Evolutionary conservation across 2,888 invertebrate species (phyloP).

Genomic region (Sussaba pulchella): DNA sequence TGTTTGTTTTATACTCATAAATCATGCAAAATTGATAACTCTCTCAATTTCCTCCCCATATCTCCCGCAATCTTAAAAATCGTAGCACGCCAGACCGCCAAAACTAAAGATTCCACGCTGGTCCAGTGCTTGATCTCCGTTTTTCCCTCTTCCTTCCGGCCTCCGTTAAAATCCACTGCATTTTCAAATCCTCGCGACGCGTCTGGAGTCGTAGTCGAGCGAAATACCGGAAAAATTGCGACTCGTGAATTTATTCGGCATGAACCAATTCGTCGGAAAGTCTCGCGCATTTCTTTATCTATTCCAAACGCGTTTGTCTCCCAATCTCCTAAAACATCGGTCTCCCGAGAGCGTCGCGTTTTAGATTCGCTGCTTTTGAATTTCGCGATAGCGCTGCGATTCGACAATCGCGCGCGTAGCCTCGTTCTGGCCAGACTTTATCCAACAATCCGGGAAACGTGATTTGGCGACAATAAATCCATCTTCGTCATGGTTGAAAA

Average conservation of each 20-base stretch:
- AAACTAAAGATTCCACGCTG: slow-evolving; percentile 43
- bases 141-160: slow-evolving; percentile 45
- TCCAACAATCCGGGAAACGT: slow-evolving; percentile 59
- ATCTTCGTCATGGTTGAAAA: slow-evolving; percentile 36
- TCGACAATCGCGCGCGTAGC: slow-evolving; percentile 39
- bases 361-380: slow-evolving; percentile 51
- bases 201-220: slow-evolving; percentile 35
- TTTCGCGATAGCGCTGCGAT: slow-evolving; percentile 20
- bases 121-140: slow-evolving; percentile 41
- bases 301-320: slow-evolving; percentile 76
- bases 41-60: no score
- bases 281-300: slow-evolving; percentile 71
- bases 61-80: background rate
- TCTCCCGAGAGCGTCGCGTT: slow-evolving; percentile 55
- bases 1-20: no score
- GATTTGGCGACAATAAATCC: slow-evolving; percentile 63
- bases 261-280: slow-evolving; percentile 40
- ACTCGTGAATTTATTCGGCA: slow-evolving; percentile 47
- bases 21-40: no score
- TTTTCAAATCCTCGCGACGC: slow-evolving; percentile 55
- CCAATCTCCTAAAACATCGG: slow-evolving; percentile 77
- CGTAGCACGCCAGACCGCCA: slow-evolving; percentile 6
- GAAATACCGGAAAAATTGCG: slow-evolving; percentile 34
- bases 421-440: slow-evolving; percentile 50
- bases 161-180: slow-evolving; percentile 52